Evolutionary conservation across 2,888 invertebrate species (phyloP).

Genomic region (Calameuta filiformis): DNA sequence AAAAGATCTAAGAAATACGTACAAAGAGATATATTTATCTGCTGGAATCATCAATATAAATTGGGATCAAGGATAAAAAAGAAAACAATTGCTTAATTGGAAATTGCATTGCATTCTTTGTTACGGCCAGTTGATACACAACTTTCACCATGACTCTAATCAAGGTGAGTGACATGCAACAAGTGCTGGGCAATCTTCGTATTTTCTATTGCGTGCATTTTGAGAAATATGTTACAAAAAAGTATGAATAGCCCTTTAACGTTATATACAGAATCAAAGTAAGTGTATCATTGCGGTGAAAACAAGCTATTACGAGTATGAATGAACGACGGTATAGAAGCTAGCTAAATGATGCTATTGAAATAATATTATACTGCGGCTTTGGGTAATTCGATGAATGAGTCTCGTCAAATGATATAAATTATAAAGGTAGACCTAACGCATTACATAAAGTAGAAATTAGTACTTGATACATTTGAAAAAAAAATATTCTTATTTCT

Average conservation of each 20-base stretch:
- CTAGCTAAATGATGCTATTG: neutral
- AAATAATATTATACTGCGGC: neutral
- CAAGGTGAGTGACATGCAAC: conserved; percentile 51
- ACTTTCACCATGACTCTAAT: conserved; percentile 43
- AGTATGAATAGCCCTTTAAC: neutral
- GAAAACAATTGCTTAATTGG: neutral
- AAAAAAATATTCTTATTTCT: neutral
- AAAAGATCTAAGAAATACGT: neutral
- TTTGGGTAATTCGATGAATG: neutral
- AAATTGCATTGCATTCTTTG: neutral
- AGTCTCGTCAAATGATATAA: neutral
- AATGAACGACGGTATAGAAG: neutral
- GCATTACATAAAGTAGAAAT: neutral
- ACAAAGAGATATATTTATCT: neutral
- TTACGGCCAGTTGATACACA: neutral
- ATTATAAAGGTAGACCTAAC: neutral
- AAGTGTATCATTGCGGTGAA: neutral
- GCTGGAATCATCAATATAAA: neutral
- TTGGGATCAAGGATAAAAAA: neutral
- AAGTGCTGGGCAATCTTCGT: conserved; percentile 18
- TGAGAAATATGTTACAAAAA: neutral
- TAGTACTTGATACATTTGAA: neutral
- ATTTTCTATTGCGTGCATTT: neutral
- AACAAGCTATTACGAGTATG: neutral
- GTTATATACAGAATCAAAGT: neutral